phyloP scores from a whole-genome alignment of 2,888 invertebrate genomes.

The Mythimna loreyi region DNA sequence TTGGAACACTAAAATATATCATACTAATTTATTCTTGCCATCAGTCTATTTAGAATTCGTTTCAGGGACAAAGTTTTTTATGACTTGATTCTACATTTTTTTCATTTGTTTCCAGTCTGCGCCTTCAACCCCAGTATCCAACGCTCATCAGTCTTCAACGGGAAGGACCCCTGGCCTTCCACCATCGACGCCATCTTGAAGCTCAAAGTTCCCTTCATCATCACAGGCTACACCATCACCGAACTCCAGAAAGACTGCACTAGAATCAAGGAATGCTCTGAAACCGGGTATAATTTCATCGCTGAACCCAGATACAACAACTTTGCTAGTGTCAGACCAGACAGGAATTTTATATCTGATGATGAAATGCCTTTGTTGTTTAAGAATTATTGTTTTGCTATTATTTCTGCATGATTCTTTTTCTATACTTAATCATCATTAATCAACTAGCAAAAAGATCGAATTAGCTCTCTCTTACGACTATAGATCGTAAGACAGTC shows the following conservation, averaged over 20 bases:
- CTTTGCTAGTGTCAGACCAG: slow-evolving; percentile 93
- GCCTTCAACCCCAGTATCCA: slow-evolving; percentile 94
- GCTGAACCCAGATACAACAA: slow-evolving; percentile 91
- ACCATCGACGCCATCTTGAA: slow-evolving; percentile 91
- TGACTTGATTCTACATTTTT: too few species aligned
- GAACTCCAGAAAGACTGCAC: slow-evolving; percentile 92
- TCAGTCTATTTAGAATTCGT: too few species aligned
- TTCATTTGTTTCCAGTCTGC: slow-evolving; percentile 88
- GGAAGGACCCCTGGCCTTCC: slow-evolving; percentile 92
- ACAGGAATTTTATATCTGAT: slow-evolving; percentile 94
- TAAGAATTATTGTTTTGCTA: slow-evolving; percentile 92
- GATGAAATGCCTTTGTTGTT: slow-evolving; percentile 93
- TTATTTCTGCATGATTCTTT: slow-evolving; percentile 81
- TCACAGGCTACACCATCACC: slow-evolving; percentile 93
- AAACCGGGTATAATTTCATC: slow-evolving; percentile 86
- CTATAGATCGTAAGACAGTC: too few species aligned
- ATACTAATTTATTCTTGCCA: too few species aligned
- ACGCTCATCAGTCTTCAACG: slow-evolving; percentile 92
- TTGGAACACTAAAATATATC: too few species aligned
- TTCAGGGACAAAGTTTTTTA: too few species aligned
- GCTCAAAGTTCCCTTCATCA: slow-evolving; percentile 90
- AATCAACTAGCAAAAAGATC: too few species aligned
- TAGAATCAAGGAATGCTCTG: slow-evolving; percentile 89
- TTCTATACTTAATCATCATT: background rate
- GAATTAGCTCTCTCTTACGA: too few species aligned